Evolutionary conservation across 53 echinoderm and acorn worm genomes (phyloP), one percentile per base, ranked within the genome.

Genomic region (Echinarachnius parma): DNA sequence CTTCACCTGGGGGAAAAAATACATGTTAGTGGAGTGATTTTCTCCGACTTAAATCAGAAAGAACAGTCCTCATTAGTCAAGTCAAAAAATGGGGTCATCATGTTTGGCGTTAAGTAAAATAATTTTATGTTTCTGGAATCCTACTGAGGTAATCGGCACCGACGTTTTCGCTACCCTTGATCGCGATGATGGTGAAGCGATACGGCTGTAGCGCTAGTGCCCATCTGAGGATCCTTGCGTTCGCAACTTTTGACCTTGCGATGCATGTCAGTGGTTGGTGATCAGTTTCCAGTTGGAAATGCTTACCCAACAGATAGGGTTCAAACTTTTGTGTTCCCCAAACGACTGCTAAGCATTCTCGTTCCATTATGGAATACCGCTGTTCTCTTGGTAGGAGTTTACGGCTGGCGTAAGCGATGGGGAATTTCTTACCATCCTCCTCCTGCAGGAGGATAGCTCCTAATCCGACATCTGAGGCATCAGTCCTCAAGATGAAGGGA

Each of bases 81-180:
- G n/a, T n/a, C n/a, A n/a, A n/a, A n/a, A n/a, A n/a, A n/a, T n/a
- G n/a, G n/a, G n/a, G n/a, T n/a, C n/a, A n/a, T n/a, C n/a, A n/a
- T n/a, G n/a, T n/a, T n/a, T n/a, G n/a, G n/a, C n/a, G n/a, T n/a
- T n/a, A n/a, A n/a, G n/a, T n/a, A n/a, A n/a, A n/a, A n/a, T n/a
- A n/a, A n/a, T n/a, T n/a, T n/a, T n/a, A n/a, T n/a, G n/a, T 55
- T 21, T 55, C 56, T 55, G 56, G 56, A 21, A 60, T 50, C 52
- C 60, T 59, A n/a, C 68, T 67, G 27, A 67, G 48, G 30, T 25
- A 67, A 32, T 67, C 68, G 8, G 68, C 68, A 24, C 68, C 68
- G 13, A 48, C 46, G 48, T 67, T 28, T 13, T 46, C 48, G 30
- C 47, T 28, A 24, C 46, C 28, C 46, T 67, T 67, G 48, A 48